Percentiles rank a stretch among this genome's conserved stretches.
These are phyloP conservation scores for Colossoma macropomum DNA, from an alignment of 2,113 vertebrate species.

Conservation along the genomic window DNA sequence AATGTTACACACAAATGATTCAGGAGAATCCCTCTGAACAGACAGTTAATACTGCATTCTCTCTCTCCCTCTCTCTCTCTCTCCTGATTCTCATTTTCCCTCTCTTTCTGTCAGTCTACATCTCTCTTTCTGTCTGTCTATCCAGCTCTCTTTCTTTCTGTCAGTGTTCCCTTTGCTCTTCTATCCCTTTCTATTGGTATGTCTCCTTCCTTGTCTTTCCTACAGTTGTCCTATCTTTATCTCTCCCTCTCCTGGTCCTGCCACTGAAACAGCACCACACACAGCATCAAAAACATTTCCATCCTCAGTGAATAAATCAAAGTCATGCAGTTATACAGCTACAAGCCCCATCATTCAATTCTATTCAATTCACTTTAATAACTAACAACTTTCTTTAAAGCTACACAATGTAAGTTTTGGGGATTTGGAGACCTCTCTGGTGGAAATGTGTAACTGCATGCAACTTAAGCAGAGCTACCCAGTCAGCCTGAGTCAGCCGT, in stretches of 20 bases:
- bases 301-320: too few relatives aligned
- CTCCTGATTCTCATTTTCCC: not conserved
- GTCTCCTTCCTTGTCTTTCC: not conserved
- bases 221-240: not conserved
- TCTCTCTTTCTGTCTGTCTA: not conserved
- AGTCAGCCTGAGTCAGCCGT: too few relatives aligned
- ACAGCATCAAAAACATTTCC: not conserved
- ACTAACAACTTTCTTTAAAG: too few relatives aligned
- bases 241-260: not conserved
- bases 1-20: slow-evolving; percentile 7
- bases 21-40: not conserved
- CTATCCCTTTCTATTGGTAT: not conserved
- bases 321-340: too few relatives aligned
- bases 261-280: not conserved
- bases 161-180: not conserved
- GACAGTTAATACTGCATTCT: not conserved
- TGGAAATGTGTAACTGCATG: too few relatives aligned
- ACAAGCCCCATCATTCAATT: not conserved
- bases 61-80: not conserved
- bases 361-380: too few relatives aligned
- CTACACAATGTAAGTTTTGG: too few relatives aligned
- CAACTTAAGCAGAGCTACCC: too few relatives aligned
- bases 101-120: not conserved
- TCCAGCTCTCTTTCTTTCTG: not conserved
- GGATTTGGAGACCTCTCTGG: too few relatives aligned